Conservation (phyloP, 2,888 invertebrate species). For the Spilarctia lutea region DNA sequence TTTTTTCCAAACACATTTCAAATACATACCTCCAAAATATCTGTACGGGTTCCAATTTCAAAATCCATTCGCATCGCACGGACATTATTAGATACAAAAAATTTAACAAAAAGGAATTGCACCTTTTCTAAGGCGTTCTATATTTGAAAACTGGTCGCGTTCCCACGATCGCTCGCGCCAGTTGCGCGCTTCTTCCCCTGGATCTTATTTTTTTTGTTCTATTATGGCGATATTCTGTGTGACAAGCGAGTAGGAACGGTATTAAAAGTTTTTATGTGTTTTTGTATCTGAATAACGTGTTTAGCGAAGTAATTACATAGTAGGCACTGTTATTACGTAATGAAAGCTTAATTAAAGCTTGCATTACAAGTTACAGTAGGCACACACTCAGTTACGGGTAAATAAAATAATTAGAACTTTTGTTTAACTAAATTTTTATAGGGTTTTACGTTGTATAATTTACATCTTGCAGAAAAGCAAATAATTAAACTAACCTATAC, state of each 20-base stretch:
- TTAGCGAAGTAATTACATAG: constrained; percentile 11
- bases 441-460: not conserved
- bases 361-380: not conserved
- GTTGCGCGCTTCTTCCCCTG: constrained; percentile 81
- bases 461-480: constrained; percentile 52
- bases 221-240: constrained; percentile 73
- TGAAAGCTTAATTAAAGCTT: not conserved
- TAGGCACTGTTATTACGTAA: not conserved
- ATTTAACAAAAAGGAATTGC: constrained; percentile 79
- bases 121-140: constrained; percentile 85
- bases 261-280: constrained; percentile 49
- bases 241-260: constrained; percentile 67
- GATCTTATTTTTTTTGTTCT: constrained; percentile 70
- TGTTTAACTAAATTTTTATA: not conserved
- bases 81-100: constrained; percentile 79
- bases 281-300: constrained; percentile 18
- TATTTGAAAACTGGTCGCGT: constrained; percentile 83
- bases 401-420: not conserved
- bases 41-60: constrained; percentile 70
- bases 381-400: not conserved
- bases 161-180: constrained; percentile 86
- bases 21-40: constrained; percentile 49
- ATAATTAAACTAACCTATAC: constrained; percentile 47
- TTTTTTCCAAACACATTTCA: constrained; percentile 47
- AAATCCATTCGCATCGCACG: constrained; percentile 70